Conservation (phyloP, 2,888 invertebrate species). For the Agrochola lychnidis region DNA sequence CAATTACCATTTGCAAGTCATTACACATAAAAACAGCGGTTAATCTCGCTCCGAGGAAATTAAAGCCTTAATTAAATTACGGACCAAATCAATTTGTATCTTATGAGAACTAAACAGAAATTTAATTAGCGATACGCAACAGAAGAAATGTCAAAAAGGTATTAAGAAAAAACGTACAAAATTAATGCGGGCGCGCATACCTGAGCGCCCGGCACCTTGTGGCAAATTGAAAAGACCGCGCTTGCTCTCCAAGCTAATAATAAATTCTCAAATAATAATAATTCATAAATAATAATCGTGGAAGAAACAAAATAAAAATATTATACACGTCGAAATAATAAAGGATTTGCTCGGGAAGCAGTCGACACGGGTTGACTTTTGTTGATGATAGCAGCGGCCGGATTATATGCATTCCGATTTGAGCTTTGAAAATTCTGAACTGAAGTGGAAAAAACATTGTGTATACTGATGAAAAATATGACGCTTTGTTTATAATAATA, state of each 20-base stretch:
- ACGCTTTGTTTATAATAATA: slow-evolving; percentile 45
- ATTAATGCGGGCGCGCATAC: slow-evolving; percentile 72
- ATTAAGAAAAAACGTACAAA: slow-evolving; percentile 78
- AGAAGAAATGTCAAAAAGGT: slow-evolving; percentile 84
- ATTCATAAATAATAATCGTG: slow-evolving; percentile 91
- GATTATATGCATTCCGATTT: slow-evolving; percentile 33
- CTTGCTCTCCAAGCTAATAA: slow-evolving; percentile 88
- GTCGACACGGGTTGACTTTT: slow-evolving; percentile 80
- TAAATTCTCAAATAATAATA: slow-evolving; percentile 90
- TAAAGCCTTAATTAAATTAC: slow-evolving; percentile 83
- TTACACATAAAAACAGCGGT: slow-evolving; percentile 67
- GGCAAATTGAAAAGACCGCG: slow-evolving; percentile 90
- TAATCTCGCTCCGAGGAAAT: slow-evolving; percentile 72
- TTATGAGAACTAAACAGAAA: slow-evolving; percentile 80
- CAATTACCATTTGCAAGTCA: slow-evolving; percentile 64
- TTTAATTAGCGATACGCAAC: slow-evolving; percentile 82
- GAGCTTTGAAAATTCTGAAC: slow-evolving; percentile 8
- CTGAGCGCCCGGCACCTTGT: slow-evolving; percentile 84
- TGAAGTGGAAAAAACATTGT: slow-evolving; percentile 19
- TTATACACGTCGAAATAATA: slow-evolving; percentile 89
- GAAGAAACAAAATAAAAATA: slow-evolving; percentile 88
- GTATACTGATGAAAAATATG: slow-evolving; percentile 25
- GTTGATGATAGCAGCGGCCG: slow-evolving; percentile 39
- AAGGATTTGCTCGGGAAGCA: slow-evolving; percentile 83
- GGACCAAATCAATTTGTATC: slow-evolving; percentile 84